Percentiles rank a stretch among this genome's conserved stretches.
Conservation (phyloP, 2,888 invertebrate species). For the Acanthosepion esculentum region DNA sequence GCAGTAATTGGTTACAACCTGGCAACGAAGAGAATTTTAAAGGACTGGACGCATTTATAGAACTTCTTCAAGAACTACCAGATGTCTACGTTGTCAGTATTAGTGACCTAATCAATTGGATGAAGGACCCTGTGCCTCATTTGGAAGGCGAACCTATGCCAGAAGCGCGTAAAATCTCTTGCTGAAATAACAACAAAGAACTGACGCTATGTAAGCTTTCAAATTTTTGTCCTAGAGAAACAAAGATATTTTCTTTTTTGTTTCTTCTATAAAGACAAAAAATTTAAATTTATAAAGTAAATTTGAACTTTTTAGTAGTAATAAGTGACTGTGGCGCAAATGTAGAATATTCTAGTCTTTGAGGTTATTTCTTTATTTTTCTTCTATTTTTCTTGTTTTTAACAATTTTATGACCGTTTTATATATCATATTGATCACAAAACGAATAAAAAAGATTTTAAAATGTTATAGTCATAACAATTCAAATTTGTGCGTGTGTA, state of each 20-base stretch:
- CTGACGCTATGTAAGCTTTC: background rate
- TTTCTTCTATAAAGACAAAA: no score
- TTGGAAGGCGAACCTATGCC: background rate
- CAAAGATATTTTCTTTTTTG: background rate
- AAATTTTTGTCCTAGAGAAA: background rate
- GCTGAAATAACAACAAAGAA: background rate
- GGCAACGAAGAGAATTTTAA: slow-evolving; percentile 17
- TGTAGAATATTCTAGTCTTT: no score
- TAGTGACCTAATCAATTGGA: slow-evolving; percentile 14
- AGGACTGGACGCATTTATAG: slow-evolving; percentile 43
- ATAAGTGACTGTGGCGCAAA: no score
- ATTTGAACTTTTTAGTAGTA: no score
- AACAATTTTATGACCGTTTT: background rate
- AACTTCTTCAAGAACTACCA: background rate
- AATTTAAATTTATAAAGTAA: no score
- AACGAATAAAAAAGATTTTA: no score
- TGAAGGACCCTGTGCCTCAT: slow-evolving; percentile 35
- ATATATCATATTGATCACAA: background rate
- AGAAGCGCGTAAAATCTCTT: background rate
- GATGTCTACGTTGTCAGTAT: slow-evolving; percentile 39
- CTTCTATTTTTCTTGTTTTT: no score
- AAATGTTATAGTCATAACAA: no score
- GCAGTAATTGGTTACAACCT: background rate
- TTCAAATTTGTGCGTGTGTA: no score
- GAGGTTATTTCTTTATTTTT: no score